These are phyloP conservation scores for Ptychadena robeensis DNA, from an alignment of 2,797 vertebrate species.

Conservation along the genomic window DNA sequence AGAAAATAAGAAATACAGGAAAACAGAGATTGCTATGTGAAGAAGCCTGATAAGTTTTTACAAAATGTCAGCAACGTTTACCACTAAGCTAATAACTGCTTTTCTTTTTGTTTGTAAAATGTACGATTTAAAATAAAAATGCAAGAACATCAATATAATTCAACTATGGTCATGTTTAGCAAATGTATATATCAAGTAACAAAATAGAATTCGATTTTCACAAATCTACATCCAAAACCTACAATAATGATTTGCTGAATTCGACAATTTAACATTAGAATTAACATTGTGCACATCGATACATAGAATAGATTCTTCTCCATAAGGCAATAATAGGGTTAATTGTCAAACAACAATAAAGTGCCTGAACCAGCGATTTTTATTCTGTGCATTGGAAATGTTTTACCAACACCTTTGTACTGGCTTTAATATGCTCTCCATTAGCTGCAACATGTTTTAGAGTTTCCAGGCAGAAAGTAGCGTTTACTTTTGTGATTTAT, in stretches of 20 bases:
- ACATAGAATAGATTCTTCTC: neutral
- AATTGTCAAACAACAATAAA: conserved; percentile 12
- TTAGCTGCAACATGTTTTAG: conserved; percentile 71
- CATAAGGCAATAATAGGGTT: conserved; percentile 11
- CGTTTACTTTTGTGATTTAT: conserved; percentile 74
- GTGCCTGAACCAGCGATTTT: conserved; percentile 9
- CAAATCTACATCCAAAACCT: neutral
- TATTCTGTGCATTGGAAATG: conserved; percentile 57
- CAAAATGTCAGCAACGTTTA: neutral
- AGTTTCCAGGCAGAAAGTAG: conserved; percentile 67
- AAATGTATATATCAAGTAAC: neutral
- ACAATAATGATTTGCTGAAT: neutral
- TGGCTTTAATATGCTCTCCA: conserved; percentile 66
- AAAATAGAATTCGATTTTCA: neutral
- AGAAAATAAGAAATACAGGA: neutral
- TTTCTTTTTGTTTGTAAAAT: conserved; percentile 3
- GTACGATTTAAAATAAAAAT: neutral
- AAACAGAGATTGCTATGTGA: neutral
- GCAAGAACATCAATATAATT: neutral
- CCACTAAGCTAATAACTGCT: neutral
- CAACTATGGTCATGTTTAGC: neutral
- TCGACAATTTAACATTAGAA: neutral
- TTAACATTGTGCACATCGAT: neutral
- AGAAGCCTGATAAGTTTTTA: neutral
- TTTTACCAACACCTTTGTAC: conserved; percentile 69